These are phyloP conservation scores for Sparus aurata DNA, from an alignment of 2,797 vertebrate species.

Conservation along the genomic window DNA sequence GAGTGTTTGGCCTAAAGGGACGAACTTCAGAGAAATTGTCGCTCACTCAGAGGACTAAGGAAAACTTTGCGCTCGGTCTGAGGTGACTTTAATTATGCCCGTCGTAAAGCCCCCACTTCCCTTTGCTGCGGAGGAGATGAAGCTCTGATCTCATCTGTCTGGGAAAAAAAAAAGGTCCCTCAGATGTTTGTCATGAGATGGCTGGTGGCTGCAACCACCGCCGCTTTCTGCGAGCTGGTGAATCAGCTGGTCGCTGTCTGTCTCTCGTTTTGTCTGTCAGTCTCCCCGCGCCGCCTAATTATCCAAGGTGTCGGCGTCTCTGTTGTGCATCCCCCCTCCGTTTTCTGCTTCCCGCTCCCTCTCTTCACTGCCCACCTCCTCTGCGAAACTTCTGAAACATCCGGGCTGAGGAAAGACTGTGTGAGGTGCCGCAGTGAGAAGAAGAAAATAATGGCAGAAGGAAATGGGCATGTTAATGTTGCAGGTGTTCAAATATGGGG, in stretches of 20 bases:
- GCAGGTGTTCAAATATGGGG: neutral
- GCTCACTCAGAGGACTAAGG: conserved; percentile 70
- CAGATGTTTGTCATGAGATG: conserved; percentile 80
- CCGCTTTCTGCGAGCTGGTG: conserved; percentile 59
- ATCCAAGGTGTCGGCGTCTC: conserved; percentile 49
- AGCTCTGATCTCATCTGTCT: conserved; percentile 81
- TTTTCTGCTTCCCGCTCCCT: conserved; percentile 15
- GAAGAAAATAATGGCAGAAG: neutral
- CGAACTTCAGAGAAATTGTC: conserved; percentile 74
- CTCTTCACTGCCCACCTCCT: conserved; percentile 3
- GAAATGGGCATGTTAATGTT: neutral
- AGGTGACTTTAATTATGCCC: conserved; percentile 80
- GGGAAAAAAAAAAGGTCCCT: conserved; percentile 72
- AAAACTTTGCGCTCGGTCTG: conserved; percentile 67
- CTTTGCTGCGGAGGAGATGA: conserved; percentile 58
- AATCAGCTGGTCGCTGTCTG: conserved; percentile 63
- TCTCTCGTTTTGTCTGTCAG: conserved; percentile 53
- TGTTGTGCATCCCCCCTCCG: conserved; percentile 31
- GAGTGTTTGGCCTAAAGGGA: conserved; percentile 67
- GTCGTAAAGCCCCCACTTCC: conserved; percentile 63
- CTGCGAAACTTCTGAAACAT: conserved; percentile 40
- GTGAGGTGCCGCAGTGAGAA: neutral
- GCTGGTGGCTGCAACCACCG: conserved; percentile 68
- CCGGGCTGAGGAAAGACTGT: conserved; percentile 10
- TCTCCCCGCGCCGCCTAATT: conserved; percentile 57